Evolutionary conservation across 2,797 vertebrate species (phyloP).

Genomic region (Sebastiscus albofasciatus): DNA sequence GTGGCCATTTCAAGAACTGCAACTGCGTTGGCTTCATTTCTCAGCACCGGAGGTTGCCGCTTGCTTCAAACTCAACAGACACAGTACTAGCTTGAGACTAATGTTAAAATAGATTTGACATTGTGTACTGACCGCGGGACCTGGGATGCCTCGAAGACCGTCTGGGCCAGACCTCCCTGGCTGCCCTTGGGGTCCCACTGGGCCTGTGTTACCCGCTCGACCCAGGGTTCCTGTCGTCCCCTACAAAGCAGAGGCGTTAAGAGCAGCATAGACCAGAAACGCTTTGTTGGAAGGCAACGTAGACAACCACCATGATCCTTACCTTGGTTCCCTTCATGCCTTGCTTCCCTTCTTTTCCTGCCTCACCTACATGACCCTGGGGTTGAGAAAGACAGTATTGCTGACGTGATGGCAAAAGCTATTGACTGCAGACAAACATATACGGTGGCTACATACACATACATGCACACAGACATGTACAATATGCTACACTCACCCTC

Average conservation of each 20-base stretch:
- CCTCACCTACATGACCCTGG: constrained; percentile 84
- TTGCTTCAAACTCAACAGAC: background rate
- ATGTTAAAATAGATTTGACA: background rate
- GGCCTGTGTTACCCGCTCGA: constrained; percentile 86
- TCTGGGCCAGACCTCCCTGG: constrained; percentile 87
- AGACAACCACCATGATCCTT: constrained; percentile 10
- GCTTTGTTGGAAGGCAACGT: background rate
- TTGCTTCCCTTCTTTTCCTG: constrained; percentile 87
- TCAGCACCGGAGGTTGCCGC: too few relatives aligned
- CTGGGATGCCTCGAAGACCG: constrained; percentile 91
- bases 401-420: background rate
- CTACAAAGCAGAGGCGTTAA: constrained; percentile 66
- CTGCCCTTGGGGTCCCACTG: constrained; percentile 87
- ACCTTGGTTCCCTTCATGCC: constrained; percentile 90
- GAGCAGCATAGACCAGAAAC: background rate
- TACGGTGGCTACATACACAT: background rate
- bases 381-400: constrained; percentile 2
- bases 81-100: background rate
- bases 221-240: constrained; percentile 85
- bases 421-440: background rate
- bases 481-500: constrained; percentile 80
- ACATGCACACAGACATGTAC: background rate
- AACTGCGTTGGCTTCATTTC: too few relatives aligned
- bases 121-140: constrained; percentile 87
- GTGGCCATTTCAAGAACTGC: too few relatives aligned